Percentiles rank a stretch among this genome's conserved stretches.
These are phyloP conservation scores for Didymodactylos carnosus DNA, from an alignment of 2,888 invertebrate genomes.

Conservation along the genomic window DNA sequence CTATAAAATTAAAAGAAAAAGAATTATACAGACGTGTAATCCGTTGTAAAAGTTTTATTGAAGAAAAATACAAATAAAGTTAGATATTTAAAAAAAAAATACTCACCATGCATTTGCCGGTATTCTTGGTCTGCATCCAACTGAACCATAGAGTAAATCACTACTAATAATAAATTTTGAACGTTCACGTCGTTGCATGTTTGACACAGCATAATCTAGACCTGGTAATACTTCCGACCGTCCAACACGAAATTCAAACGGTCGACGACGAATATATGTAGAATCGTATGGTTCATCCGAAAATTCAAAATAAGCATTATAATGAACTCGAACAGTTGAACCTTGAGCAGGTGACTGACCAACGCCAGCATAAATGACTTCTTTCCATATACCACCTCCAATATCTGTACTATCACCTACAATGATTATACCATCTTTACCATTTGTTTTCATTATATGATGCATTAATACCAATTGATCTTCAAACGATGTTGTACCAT, in stretches of 20 bases:
- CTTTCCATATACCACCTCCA: not conserved
- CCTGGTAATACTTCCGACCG: conserved; percentile 17
- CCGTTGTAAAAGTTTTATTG: not conserved
- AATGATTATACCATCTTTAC: not conserved
- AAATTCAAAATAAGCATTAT: conserved; percentile 51
- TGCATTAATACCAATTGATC: not conserved
- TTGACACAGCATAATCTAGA: conserved; percentile 24
- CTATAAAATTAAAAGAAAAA: too few relatives aligned
- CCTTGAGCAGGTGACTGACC: not conserved
- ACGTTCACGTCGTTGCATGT: conserved; percentile 60
- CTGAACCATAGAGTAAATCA: conserved; percentile 50
- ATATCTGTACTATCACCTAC: not conserved
- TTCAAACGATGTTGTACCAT: not conserved
- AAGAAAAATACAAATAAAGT: too few relatives aligned
- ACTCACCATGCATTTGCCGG: conserved; percentile 37
- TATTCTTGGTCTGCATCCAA: conserved; percentile 58
- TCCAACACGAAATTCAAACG: conserved; percentile 16
- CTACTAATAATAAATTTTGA: conserved; percentile 56
- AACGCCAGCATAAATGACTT: not conserved
- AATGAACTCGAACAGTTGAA: conserved; percentile 37
- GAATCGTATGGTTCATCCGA: conserved; percentile 53
- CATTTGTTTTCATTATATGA: not conserved
- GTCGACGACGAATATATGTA: conserved; percentile 39
- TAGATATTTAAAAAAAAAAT: conserved; percentile 6
- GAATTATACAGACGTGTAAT: not conserved